These are phyloP conservation scores for Potorous gilbertii DNA, from an alignment of 2,797 vertebrate genomes.

Conservation along the genomic window DNA sequence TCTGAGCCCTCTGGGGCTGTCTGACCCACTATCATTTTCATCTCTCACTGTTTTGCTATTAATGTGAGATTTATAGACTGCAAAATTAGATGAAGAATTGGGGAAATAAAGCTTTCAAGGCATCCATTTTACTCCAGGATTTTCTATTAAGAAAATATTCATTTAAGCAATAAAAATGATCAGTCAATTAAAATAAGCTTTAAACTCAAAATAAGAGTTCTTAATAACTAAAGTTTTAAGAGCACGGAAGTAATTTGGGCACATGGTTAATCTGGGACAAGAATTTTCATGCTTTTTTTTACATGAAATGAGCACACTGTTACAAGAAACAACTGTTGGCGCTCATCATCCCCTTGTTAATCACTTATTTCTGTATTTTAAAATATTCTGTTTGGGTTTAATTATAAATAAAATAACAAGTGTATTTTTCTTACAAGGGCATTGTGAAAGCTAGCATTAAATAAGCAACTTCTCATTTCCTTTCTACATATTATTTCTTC, in stretches of 20 bases:
- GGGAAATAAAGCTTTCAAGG: constrained; percentile 45
- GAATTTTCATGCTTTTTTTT: neutral
- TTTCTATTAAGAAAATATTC: neutral
- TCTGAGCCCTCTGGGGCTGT: constrained; percentile 65
- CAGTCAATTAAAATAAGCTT: neutral
- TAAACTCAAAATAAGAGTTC: neutral
- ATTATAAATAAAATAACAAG: constrained; percentile 41
- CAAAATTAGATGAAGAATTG: constrained; percentile 61
- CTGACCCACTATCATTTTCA: constrained; percentile 71
- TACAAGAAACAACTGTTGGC: neutral
- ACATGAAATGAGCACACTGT: neutral
- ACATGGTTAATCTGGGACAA: neutral
- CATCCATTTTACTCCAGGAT: constrained; percentile 42
- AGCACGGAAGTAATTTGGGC: neutral
- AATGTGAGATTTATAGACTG: constrained; percentile 54
- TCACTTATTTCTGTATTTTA: neutral
- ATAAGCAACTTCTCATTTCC: neutral
- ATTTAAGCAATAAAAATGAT: neutral
- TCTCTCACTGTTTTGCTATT: constrained; percentile 60
- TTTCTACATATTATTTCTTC: constrained; percentile 27
- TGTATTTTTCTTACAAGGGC: neutral
- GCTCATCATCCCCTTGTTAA: neutral
- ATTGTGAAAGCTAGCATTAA: neutral
- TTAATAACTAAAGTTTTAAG: neutral
- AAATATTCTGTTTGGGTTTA: neutral